Base-by-base conservation (phyloP, 2,113 vertebrate species). In the Triplophysa tibetana region DNA sequence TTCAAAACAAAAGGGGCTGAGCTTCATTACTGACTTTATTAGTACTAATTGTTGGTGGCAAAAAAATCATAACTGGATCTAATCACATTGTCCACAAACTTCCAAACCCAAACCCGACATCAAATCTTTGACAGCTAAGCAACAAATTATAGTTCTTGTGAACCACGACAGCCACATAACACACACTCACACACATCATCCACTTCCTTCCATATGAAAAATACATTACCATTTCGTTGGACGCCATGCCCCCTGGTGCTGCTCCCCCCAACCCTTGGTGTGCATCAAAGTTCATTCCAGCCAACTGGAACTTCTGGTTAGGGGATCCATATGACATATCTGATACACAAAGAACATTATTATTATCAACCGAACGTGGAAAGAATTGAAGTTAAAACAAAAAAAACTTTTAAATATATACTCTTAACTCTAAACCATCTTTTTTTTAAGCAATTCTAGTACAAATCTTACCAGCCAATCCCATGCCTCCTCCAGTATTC, bases 151-250 rank as follows among this genome's bases (percentile, higher is more conserved):
- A 45, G 2, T 73, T 52, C 45, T 33, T 16, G 75, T 62, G 8
- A 23, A 17, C 13, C 29, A 74, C 48, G 43, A 3, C 2, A 43
- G 9, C 5, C 24, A 14, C 29, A 11, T 23, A 66, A 12, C 10
- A 64, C 38, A 75, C 60, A 72, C 19, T 26, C n/a, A 16, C 21
- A 11, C 50, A 9, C 11, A 38, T 33, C 68, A 73, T 63, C 72
- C 74, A 75, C 65, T 75, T 65, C 13, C 33, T 89, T 88, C 92
- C 87, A 85, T 89, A 91, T 87, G 88, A 84, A 88, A 91, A 93
- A 98, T 98, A 98, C 97, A 10, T 98, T 99, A 98, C 98, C 97
- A 99, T 98, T 94, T 99, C 98, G 80, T 93, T 95, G 94, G 92
- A 92, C 94, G 96, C 96, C 93, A 98, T 90, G 88, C 94, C 93